phyloP scores from a whole-genome alignment of 1,140 invertebrate genomes.

The Habropoda laboriosa region DNA sequence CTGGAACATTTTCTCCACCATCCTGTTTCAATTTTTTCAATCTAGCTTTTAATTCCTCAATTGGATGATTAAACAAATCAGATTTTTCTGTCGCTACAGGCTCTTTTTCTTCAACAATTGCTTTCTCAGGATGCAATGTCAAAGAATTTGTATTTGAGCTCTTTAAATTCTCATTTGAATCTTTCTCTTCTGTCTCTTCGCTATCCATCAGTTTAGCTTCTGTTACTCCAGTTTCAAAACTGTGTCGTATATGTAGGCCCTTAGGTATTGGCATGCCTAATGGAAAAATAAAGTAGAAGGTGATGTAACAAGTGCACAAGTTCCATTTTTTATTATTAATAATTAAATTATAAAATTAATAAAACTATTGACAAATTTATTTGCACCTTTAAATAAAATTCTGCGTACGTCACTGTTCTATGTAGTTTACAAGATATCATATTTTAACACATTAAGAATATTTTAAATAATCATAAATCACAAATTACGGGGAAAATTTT shows the following conservation, averaged over 20 bases:
- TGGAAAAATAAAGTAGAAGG: slow-evolving; percentile 10
- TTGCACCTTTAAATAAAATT: slow-evolving; percentile 23
- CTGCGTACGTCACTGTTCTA: slow-evolving; percentile 25
- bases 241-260: slow-evolving; percentile 88
- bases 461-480: slow-evolving; percentile 2
- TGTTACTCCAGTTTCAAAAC: slow-evolving; percentile 87
- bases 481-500: background rate
- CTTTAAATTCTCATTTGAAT: slow-evolving; percentile 71
- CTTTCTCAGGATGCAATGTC: slow-evolving; percentile 72
- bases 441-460: slow-evolving; percentile 3
- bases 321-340: background rate
- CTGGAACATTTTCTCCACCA: slow-evolving; percentile 32
- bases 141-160: slow-evolving; percentile 71
- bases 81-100: slow-evolving; percentile 59
- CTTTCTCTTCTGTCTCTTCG: slow-evolving; percentile 73
- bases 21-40: slow-evolving; percentile 71
- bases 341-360: slow-evolving; percentile 6
- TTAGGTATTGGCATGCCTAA: slow-evolving; percentile 87
- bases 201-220: slow-evolving; percentile 88
- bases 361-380: background rate
- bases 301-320: background rate
- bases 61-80: slow-evolving; percentile 64
- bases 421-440: slow-evolving; percentile 5
- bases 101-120: slow-evolving; percentile 61
- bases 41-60: slow-evolving; percentile 73